Percentiles rank a stretch among this genome's conserved stretches.
Conservation (phyloP, 1,140 invertebrate species). For the Drosophila bipectinata region DNA sequence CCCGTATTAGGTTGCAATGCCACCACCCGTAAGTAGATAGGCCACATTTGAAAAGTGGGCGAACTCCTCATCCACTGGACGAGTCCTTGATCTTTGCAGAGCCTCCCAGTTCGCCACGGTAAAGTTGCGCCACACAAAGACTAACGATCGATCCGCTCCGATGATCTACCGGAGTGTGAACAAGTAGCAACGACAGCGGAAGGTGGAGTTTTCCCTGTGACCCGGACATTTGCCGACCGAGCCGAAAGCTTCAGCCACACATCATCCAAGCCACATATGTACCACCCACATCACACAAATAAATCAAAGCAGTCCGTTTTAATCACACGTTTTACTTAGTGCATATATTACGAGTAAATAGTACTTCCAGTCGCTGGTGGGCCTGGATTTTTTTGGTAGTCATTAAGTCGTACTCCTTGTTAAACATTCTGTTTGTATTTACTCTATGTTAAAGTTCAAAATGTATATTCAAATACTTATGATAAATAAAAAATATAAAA, state of each 20-base stretch:
- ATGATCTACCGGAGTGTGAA: constrained; percentile 86
- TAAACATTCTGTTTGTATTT: constrained; percentile 62
- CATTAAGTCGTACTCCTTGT: constrained; percentile 80
- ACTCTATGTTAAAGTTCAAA: constrained; percentile 68
- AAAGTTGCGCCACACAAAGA: constrained; percentile 93
- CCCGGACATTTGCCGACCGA: constrained; percentile 8
- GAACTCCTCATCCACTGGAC: constrained; percentile 30
- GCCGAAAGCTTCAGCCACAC: constrained; percentile 45
- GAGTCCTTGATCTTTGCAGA: constrained; percentile 85
- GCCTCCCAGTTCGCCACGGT: constrained; percentile 93
- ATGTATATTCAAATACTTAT: constrained; percentile 57
- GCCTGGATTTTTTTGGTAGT: constrained; percentile 70
- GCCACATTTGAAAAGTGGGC: background rate
- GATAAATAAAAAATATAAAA: constrained; percentile 51
- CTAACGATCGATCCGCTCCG: constrained; percentile 92
- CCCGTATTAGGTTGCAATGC: constrained; percentile 26
- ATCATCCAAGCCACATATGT: background rate
- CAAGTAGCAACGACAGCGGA: constrained; percentile 81
- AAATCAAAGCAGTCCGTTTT: background rate
- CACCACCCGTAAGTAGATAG: constrained; percentile 31
- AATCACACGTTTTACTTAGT: constrained; percentile 28
- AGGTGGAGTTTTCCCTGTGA: constrained; percentile 74
- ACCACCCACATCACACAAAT: constrained; percentile 14
- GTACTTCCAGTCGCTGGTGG: constrained; percentile 45
- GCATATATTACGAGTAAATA: constrained; percentile 43